Conservation (phyloP, 2,113 vertebrate species). For the Chaenocephalus aceratus region DNA sequence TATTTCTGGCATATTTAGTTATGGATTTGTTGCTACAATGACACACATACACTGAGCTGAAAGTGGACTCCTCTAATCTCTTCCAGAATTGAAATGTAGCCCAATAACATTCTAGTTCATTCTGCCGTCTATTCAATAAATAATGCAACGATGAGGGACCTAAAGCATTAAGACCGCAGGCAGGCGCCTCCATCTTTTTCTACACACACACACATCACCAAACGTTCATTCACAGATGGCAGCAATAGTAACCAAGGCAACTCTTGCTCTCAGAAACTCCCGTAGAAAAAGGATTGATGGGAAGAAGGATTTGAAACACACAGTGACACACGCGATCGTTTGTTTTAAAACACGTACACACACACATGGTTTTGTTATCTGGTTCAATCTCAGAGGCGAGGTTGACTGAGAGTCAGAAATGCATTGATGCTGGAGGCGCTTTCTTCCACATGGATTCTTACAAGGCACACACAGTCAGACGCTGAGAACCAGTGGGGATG, state of each 20-base stretch:
- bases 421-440: conserved; percentile 39
- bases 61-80: conserved; percentile 51
- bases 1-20: conserved; percentile 25
- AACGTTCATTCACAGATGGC: conserved; percentile 68
- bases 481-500: conserved; percentile 6
- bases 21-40: conserved; percentile 11
- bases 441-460: conserved; percentile 44
- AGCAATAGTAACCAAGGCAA: conserved; percentile 79
- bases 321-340: background rate
- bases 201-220: conserved; percentile 20
- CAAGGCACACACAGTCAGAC: conserved; percentile 31
- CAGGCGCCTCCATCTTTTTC: conserved; percentile 43
- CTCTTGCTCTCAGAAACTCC: conserved; percentile 63
- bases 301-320: conserved; percentile 42
- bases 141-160: conserved; percentile 62
- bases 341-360: background rate
- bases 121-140: conserved; percentile 70
- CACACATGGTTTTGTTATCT: conserved; percentile 37
- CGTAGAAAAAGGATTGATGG: conserved; percentile 47
- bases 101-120: conserved; percentile 67
- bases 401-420: conserved; percentile 51
- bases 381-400: conserved; percentile 37
- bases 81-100: conserved; percentile 53
- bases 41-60: conserved; percentile 30
- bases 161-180: conserved; percentile 51